Base-by-base conservation (phyloP, 2,888 invertebrate genomes). In the Bombylius major region DNA sequence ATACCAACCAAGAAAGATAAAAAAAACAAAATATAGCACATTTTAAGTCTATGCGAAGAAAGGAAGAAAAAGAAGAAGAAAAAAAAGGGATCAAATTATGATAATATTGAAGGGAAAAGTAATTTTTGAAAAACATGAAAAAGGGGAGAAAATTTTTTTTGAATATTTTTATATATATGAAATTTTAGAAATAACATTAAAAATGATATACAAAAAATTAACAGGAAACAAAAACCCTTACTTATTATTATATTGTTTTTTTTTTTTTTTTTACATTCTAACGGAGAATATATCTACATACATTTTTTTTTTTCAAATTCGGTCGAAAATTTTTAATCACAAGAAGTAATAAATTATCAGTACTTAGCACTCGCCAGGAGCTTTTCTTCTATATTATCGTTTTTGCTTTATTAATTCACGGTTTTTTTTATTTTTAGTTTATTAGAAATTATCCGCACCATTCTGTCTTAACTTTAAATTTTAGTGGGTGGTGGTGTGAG, bases 301-400 rank as follows among this genome's bases (percentile, higher is more conserved):
- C 3, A 3, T 42, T 42, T 42, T 42, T 11, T 11, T 42, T 42
- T 8, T 42, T 42, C 23, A 23, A 23, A 23, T 42, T 42, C 11
- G 11, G 11, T 11, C 11, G 11, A 42, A 54, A 54, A 49, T 58
- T 58, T 58, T 58, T 58, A 58, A 58, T 58, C 58, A 54, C 31
- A 47, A 48, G 31, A 47, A 54, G 53, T 53, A 50, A 58, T 58
- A 58, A 58, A 58, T 58, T 58, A 58, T 56, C 58, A 58, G 56
- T 53, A 58, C 54, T 58, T 58, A 58, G 47, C 56, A 44, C 53
- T 47, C 50, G 31, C 51, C n/a, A 33, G 45, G 44, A 44, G 36
- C 42, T 55, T 56, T 53, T 42, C 45, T 36, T 34, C 47, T 48
- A 34, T 53, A 39, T 50, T 51, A 34, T 53, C 31, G 4, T 31